phyloP scores from a whole-genome alignment of 2,113 vertebrate genomes.

The Astur gentilis region DNA sequence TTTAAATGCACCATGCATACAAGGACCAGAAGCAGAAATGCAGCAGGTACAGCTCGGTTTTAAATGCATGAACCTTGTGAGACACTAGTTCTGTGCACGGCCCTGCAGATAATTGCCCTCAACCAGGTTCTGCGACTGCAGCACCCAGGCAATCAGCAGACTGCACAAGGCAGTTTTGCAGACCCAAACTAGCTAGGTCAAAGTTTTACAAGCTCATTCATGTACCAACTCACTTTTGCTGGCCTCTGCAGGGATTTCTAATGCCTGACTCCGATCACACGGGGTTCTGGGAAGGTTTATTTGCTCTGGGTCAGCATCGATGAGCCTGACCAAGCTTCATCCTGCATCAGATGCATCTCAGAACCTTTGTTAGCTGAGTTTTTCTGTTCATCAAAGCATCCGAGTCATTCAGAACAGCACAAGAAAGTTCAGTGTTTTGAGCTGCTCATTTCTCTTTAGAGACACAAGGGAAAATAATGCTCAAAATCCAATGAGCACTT shows the following conservation, averaged over 20 bases:
- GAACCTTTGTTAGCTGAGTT: neutral
- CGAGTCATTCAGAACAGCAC: neutral
- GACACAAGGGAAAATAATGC: neutral
- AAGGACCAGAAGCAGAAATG: neutral
- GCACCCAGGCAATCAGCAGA: neutral
- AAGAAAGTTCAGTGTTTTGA: neutral
- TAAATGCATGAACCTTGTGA: neutral
- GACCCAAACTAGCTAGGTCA: neutral
- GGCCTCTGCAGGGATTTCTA: neutral
- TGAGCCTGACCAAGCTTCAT: neutral
- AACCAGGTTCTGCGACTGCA: neutral
- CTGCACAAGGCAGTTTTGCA: neutral
- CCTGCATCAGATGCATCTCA: neutral
- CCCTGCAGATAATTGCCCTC: neutral
- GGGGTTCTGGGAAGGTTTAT: neutral
- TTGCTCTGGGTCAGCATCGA: neutral
- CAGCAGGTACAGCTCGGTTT: neutral
- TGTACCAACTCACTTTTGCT: neutral
- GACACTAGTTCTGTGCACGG: rapidly evolving
- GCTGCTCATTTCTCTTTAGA: neutral
- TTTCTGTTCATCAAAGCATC: neutral
- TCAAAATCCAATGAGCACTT: neutral
- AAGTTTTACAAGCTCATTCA: neutral
- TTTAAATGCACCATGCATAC: neutral
- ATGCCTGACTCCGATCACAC: neutral